Conservation (phyloP, 2,888 invertebrate species). For the Dynastes grantii region DNA sequence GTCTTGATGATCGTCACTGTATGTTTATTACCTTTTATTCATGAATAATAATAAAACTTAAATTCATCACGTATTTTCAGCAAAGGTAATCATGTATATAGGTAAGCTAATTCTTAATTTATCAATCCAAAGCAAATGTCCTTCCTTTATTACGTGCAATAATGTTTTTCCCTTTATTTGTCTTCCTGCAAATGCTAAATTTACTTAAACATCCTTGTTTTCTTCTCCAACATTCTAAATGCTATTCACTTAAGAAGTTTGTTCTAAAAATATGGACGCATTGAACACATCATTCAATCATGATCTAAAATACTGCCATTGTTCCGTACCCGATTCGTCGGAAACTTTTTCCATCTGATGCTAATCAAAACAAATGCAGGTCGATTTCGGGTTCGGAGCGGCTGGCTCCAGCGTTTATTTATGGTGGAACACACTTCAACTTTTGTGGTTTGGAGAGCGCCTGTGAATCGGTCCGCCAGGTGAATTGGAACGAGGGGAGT, state of each 20-base stretch:
- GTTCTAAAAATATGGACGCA: slow-evolving; percentile 4
- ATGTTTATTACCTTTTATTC: too few species aligned
- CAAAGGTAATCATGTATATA: too few species aligned
- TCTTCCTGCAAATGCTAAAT: too few species aligned
- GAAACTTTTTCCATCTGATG: slow-evolving; percentile 45
- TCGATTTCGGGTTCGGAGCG: slow-evolving; percentile 37
- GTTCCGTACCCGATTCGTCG: slow-evolving; percentile 35
- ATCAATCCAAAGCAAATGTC: too few species aligned
- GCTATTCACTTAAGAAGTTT: slow-evolving; percentile 2
- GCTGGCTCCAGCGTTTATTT: slow-evolving; percentile 39
- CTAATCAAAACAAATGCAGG: slow-evolving; percentile 47
- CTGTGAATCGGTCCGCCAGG: slow-evolving; percentile 6
- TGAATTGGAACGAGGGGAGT: slow-evolving; percentile 28
- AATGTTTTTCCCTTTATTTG: too few species aligned
- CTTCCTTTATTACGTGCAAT: too few species aligned
- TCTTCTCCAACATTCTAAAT: neutral
- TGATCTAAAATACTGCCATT: slow-evolving; percentile 41
- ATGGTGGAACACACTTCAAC: slow-evolving; percentile 44
- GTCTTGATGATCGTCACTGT: too few species aligned
- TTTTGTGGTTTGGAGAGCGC: slow-evolving; percentile 41
- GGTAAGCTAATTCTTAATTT: too few species aligned
- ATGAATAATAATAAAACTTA: too few species aligned
- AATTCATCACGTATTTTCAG: too few species aligned
- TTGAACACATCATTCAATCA: slow-evolving; percentile 38
- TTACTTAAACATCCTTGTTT: neutral